Percentiles rank a stretch among this genome's conserved stretches.
These are phyloP conservation scores for Cettia cetti DNA, from an alignment of 2,113 vertebrate species.

Conservation along the genomic window DNA sequence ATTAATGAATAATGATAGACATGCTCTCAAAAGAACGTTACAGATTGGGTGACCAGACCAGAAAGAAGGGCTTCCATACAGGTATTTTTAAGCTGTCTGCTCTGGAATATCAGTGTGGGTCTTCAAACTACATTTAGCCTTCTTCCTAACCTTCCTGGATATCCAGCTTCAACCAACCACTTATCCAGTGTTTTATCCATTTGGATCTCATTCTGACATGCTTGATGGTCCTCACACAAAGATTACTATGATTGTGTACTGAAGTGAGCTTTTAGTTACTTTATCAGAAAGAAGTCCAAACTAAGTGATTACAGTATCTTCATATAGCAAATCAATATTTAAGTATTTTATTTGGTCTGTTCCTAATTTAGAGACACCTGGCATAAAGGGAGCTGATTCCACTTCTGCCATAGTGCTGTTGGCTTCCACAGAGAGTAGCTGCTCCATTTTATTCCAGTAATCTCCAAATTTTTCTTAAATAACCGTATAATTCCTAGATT, in stretches of 20 bases:
- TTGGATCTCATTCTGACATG: background rate
- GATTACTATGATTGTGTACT: background rate
- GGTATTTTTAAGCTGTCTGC: background rate
- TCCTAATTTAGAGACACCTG: constrained; percentile 24
- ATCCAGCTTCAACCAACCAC: background rate
- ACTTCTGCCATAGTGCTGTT: background rate
- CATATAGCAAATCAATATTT: background rate
- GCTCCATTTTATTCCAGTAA: background rate
- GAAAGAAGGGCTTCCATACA: background rate
- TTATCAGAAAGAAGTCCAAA: background rate
- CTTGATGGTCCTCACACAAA: background rate
- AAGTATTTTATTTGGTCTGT: background rate
- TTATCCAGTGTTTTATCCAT: background rate
- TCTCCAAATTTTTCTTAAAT: background rate
- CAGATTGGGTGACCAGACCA: background rate
- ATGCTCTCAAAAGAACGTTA: background rate
- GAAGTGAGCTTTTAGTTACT: background rate
- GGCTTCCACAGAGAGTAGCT: background rate
- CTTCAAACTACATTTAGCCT: background rate
- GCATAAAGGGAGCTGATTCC: background rate
- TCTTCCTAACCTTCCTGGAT: background rate
- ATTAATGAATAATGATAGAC: background rate
- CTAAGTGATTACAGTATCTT: background rate
- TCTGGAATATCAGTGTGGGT: background rate
- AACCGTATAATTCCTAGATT: background rate